Base-by-base conservation (phyloP, 2,113 vertebrate genomes). In the Lophura nycthemera region DNA sequence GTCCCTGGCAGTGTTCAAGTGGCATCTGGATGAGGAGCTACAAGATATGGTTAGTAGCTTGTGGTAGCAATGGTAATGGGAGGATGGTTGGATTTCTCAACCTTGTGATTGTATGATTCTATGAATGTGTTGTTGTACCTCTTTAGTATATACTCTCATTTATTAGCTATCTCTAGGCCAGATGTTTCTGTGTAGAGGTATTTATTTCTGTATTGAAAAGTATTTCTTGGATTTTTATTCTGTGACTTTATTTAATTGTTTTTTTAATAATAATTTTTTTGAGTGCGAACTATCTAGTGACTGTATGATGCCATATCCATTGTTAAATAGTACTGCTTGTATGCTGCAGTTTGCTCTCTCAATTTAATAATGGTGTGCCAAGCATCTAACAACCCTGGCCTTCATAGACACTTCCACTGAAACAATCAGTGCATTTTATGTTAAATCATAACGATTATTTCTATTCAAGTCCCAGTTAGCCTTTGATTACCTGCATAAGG, bases 101-200 rank as follows among this genome's bases (percentile, higher is more conserved):
- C 47, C 47, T 48, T 48, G 47, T 48, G 47, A 22, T 48, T 22
- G 20, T 47, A 21, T 21, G 45, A 47, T 21, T 47, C 47, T 48
- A 48, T 48, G 21, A 50, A 24, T 7, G 2, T 8, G 3, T 19
- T 43, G 11, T 15, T 32, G 10, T 38, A 71, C 38, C 21, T 79
- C 18, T 8, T 36, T 56, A 38, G 8, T 27, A 38, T 5, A 22
- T 3, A 3, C 10, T 76, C 22, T 16, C n/a, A 38, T 25, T 36
- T 43, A 32, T 43, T 11, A 64, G 7, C 61, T 78, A 1, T 27
- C 17, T 43, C 40, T 25, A 76, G 47, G 34, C 10, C 25, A 82
- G 63, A 11, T 0, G 1, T 21, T 32, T 29, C 21, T 32, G 2
- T 60, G 25, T 13, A 42, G 34, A 72, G 9, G 2, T n/a, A 54